Evolutionary conservation across 1,140 invertebrate genomes (phyloP), one percentile per base, ranked within the genome.

Genomic region (Musca domestica): DNA sequence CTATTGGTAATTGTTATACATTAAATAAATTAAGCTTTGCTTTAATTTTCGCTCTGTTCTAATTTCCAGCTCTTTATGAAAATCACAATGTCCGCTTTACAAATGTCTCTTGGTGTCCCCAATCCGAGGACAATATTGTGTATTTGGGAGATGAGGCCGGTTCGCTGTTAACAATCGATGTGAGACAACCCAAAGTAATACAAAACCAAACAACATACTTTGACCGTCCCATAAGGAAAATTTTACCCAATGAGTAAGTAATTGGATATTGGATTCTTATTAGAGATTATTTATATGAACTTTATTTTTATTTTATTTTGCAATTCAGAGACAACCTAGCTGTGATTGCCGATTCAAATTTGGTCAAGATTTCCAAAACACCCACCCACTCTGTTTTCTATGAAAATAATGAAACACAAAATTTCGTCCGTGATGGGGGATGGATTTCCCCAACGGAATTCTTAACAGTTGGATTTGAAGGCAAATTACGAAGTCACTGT

Each of bases 81-180:
- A 52, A 71, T 23, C 64, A 64, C 49, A 34, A 27, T 20, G 49
- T 66, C 3, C 47, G 66, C 6, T 71, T 71, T 63, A 66, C 54
- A 48, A 47, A 27, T 51, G 27, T 69, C 9, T 12, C 27, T n/a
- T 71, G 70, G 70, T 15, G 64, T 6, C 15, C 20, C 25, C n/a
- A 34, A 23, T 12, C 54, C 17, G n/a, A 46, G 9, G 64, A 71
- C 3, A 46, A 54, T 19, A 23, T 23, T 10, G 14, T 71, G 2
- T 58, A 66, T 64, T 20, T 71, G 12, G 70, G 67, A 5, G 70
- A 71, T 41, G 70, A 71, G 23, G 22, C 47, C 20, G 70, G 70
- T 25, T 58, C 34, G 52, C 27, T 71, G 1, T 27, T 66, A 10
- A 51, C 64, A 47, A 17, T 69, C 67, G 70, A 71, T 69, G 56